These are phyloP conservation scores for Argopecten irradians DNA, from an alignment of 1,140 invertebrate genomes.

Conservation along the genomic window DNA sequence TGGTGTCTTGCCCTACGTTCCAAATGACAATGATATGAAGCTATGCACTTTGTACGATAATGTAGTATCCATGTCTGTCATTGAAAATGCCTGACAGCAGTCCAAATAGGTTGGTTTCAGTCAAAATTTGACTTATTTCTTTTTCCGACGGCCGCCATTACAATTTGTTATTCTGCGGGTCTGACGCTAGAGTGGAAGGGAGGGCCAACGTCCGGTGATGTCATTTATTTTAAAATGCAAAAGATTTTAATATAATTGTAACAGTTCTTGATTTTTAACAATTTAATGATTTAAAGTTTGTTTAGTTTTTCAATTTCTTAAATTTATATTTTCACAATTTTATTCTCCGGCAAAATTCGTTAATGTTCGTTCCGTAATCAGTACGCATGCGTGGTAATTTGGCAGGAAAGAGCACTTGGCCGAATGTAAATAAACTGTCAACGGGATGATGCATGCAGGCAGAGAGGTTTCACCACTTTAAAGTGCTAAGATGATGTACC, in stretches of 20 bases:
- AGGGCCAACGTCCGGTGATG: slow-evolving; percentile 40
- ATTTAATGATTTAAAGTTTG: neutral
- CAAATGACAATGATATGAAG: neutral
- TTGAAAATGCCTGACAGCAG: slow-evolving; percentile 9
- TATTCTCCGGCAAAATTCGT: neutral
- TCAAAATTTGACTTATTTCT: neutral
- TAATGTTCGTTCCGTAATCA: slow-evolving; percentile 16
- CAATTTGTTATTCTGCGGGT: slow-evolving; percentile 47
- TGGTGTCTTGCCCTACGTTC: neutral
- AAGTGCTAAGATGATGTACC: slow-evolving; percentile 78
- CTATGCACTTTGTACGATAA: neutral
- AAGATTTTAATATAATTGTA: neutral
- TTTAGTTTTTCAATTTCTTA: slow-evolving; percentile 23
- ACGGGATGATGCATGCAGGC: neutral
- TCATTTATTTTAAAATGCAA: slow-evolving; percentile 21
- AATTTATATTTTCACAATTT: neutral
- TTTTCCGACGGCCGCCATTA: slow-evolving; percentile 45
- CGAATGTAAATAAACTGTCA: slow-evolving; percentile 34
- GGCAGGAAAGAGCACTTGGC: slow-evolving; percentile 24
- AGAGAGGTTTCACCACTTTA: slow-evolving; percentile 5
- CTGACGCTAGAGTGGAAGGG: slow-evolving; percentile 20
- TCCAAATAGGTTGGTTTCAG: slow-evolving; percentile 25
- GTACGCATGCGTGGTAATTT: neutral
- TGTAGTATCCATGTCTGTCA: slow-evolving; percentile 28
- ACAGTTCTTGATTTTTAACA: neutral